These are phyloP conservation scores for Macrotus californicus DNA, from an alignment of 2,113 vertebrate species.

Conservation along the genomic window DNA sequence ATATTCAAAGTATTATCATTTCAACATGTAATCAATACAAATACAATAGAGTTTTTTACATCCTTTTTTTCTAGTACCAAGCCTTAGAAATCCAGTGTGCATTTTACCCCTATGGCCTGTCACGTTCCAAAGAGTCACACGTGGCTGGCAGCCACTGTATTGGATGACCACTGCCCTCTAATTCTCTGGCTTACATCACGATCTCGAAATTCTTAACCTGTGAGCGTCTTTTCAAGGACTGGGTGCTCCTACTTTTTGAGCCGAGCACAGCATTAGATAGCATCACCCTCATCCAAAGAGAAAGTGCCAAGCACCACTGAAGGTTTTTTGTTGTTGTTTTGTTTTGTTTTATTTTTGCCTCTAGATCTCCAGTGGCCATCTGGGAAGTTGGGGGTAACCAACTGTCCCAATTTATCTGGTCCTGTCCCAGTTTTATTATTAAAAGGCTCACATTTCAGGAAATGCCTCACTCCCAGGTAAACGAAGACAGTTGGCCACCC, in stretches of 20 bases:
- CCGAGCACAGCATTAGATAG: background rate
- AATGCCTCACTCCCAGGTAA: background rate
- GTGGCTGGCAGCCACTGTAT: fast-evolving
- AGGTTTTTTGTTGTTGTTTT: background rate
- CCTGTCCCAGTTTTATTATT: background rate
- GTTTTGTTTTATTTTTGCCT: background rate
- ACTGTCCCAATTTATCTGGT: background rate
- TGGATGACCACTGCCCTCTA: background rate
- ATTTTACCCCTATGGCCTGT: background rate
- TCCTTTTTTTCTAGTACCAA: background rate
- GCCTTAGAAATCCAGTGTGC: background rate
- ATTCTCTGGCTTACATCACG: background rate
- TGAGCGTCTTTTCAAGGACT: background rate
- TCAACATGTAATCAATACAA: background rate
- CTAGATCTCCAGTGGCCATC: background rate
- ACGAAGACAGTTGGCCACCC: background rate
- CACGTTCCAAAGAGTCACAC: background rate
- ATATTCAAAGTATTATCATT: background rate
- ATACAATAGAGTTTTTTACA: background rate
- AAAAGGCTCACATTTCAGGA: background rate
- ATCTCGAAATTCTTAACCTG: background rate
- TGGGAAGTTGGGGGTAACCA: background rate
- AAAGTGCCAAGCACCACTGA: background rate
- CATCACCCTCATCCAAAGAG: background rate
- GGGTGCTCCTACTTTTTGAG: background rate